A percentile compares a stretch with the other conserved stretches of the same genome.
phyloP scores from a whole-genome alignment of 1,140 invertebrate genomes.

The Heliconius hermathena region DNA sequence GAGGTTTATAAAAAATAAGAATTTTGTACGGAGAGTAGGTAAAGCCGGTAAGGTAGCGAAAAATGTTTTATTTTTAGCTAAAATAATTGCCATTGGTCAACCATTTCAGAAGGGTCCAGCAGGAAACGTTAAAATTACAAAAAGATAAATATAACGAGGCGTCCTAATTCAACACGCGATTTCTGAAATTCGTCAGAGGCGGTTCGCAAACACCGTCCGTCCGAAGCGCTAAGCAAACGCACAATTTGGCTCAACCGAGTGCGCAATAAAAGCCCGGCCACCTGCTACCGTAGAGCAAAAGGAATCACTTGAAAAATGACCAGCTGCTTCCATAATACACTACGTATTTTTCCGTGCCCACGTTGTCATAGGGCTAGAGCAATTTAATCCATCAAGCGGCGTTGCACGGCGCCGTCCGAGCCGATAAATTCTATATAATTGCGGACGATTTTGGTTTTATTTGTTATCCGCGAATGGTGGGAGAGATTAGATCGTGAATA shows the following conservation, averaged over 20 bases:
- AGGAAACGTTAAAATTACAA: slow-evolving; percentile 42
- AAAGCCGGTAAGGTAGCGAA: neutral
- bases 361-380: slow-evolving; percentile 82
- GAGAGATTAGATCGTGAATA: slow-evolving; percentile 59
- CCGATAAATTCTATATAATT: slow-evolving; percentile 79
- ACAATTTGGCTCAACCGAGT: slow-evolving; percentile 58
- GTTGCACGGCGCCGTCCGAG: slow-evolving; percentile 64
- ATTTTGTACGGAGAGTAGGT: neutral
- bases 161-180: slow-evolving; percentile 68
- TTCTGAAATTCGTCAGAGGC: slow-evolving; percentile 67
- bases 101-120: slow-evolving; percentile 16
- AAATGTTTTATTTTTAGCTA: slow-evolving; percentile 13
- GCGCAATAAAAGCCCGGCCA: slow-evolving; percentile 63
- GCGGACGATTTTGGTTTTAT: slow-evolving; percentile 75
- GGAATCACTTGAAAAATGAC: slow-evolving; percentile 82
- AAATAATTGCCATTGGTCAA: slow-evolving; percentile 38
- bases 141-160: slow-evolving; percentile 49
- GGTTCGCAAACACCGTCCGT: slow-evolving; percentile 54
- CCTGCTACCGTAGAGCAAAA: slow-evolving; percentile 76
- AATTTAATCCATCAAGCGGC: slow-evolving; percentile 82
- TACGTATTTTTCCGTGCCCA: slow-evolving; percentile 80
- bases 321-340: slow-evolving; percentile 81
- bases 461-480: slow-evolving; percentile 58
- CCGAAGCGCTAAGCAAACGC: slow-evolving; percentile 60
- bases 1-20: neutral